Evolutionary conservation across 2,888 invertebrate genomes (phyloP).

Genomic region (Dinocampus coccinellae): DNA sequence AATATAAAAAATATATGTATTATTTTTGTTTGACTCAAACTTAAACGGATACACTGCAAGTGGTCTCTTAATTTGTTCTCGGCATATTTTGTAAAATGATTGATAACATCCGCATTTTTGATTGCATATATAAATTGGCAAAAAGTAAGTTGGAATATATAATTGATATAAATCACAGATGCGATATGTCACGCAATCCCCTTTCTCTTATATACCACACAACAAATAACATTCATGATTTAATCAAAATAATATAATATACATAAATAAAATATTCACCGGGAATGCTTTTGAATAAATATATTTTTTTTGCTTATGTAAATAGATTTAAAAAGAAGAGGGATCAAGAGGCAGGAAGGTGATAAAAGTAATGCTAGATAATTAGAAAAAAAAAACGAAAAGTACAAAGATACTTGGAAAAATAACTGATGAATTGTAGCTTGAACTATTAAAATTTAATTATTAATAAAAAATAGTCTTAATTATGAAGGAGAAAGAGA

Average conservation of each 20-base stretch:
- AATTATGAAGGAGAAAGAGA: conserved; percentile 15
- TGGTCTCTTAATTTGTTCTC: conserved; percentile 49
- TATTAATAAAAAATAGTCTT: conserved; percentile 24
- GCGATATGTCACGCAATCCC: conserved; percentile 19
- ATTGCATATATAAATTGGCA: conserved; percentile 38
- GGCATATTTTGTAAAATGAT: conserved; percentile 44
- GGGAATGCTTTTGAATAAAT: background rate
- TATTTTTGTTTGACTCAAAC: background rate
- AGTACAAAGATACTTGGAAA: background rate
- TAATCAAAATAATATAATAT: background rate
- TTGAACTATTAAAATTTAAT: background rate
- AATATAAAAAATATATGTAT: conserved; percentile 44
- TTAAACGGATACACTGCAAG: background rate
- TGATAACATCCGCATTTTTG: conserved; percentile 36
- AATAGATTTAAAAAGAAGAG: no score
- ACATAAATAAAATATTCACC: background rate
- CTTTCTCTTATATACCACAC: background rate
- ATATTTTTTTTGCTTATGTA: background rate
- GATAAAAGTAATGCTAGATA: background rate
- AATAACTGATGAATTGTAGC: background rate
- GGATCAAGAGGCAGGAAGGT: background rate
- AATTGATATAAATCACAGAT: conserved; percentile 42
- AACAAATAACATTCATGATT: background rate
- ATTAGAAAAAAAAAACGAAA: background rate
- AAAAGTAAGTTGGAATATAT: conserved; percentile 31